Evolutionary conservation across 2,888 invertebrate genomes (phyloP).

Genomic region (Drosophila melanocephala): DNA sequence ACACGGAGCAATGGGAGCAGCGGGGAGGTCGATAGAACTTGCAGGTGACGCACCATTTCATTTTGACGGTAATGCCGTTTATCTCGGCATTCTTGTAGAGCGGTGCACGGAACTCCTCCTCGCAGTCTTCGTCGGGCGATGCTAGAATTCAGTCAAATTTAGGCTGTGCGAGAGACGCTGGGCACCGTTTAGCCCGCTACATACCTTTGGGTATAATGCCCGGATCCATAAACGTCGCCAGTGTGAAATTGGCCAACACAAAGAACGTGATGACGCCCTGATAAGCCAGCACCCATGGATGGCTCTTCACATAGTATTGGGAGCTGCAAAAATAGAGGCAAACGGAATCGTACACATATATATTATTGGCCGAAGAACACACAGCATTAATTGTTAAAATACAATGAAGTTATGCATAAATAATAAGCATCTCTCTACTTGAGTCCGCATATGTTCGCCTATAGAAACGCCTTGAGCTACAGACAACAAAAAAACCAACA

Average conservation of each 20-base stretch:
- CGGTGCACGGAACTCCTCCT: conserved; percentile 98
- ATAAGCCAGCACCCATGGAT: conserved; percentile 96
- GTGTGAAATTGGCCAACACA: conserved; percentile 98
- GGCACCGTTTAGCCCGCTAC: conserved; percentile 64
- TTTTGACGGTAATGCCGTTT: conserved; percentile 98
- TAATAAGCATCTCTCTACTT: not conserved
- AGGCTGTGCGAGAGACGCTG: conserved; percentile 63
- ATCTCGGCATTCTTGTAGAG: conserved; percentile 99
- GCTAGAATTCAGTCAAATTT: conserved; percentile 87
- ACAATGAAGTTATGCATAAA: not conserved
- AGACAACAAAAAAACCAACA: too few species aligned
- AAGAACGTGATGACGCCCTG: conserved; percentile 98
- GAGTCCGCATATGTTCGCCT: not conserved
- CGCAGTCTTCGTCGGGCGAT: conserved; percentile 97
- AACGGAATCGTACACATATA: not conserved
- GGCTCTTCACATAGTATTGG: conserved; percentile 92
- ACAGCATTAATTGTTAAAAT: not conserved
- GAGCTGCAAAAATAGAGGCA: conserved; percentile 87
- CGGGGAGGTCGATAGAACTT: conserved; percentile 99
- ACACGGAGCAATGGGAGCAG: conserved; percentile 99
- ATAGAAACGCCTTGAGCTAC: not conserved
- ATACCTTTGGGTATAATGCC: conserved; percentile 99
- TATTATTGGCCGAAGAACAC: not conserved
- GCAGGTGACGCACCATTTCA: conserved; percentile 99
- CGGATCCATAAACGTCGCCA: conserved; percentile 99